A percentile compares a stretch with the other conserved stretches of the same genome.
Evolutionary conservation across 1,140 invertebrate species (phyloP).

Genomic region (Venustaconcha ellipsiformis): DNA sequence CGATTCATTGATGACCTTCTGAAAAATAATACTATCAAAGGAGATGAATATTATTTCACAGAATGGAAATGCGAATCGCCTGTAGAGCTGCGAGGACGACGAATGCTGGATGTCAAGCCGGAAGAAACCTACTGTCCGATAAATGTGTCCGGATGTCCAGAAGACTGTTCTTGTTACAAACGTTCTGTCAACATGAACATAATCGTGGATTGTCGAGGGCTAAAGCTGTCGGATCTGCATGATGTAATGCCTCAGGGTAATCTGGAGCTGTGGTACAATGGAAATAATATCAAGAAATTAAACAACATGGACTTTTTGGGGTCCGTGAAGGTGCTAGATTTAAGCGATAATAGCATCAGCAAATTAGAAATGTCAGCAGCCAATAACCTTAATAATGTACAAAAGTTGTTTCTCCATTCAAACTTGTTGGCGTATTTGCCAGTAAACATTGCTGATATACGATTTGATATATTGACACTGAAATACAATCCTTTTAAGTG

Average conservation of each 20-base stretch:
- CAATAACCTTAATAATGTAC: slow-evolving; percentile 16
- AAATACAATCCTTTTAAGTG: slow-evolving; percentile 46
- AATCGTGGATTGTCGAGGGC: slow-evolving; percentile 47
- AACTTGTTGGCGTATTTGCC: slow-evolving; percentile 42
- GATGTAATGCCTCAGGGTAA: slow-evolving; percentile 23
- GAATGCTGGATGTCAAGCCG: slow-evolving; percentile 25
- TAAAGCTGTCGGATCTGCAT: slow-evolving; percentile 26
- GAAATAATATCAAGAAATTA: slow-evolving; percentile 43
- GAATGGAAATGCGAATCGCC: slow-evolving; percentile 45
- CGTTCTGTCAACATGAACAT: slow-evolving; percentile 32
- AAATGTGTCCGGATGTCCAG: slow-evolving; percentile 31
- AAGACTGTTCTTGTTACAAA: slow-evolving; percentile 37
- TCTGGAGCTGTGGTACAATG: slow-evolving; percentile 46
- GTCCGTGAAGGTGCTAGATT: slow-evolving; percentile 12
- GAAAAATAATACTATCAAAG: slow-evolving; percentile 14
- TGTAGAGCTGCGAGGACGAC: slow-evolving; percentile 28
- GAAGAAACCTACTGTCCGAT: slow-evolving; percentile 44
- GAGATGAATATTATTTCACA: slow-evolving; percentile 41
- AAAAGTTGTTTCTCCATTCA: slow-evolving; percentile 34
- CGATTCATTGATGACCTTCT: slow-evolving; percentile 27
- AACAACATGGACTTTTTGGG: slow-evolving; percentile 1
- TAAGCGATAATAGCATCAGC: slow-evolving; percentile 34
- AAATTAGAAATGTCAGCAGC: slow-evolving; percentile 18
- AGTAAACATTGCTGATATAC: slow-evolving; percentile 5
- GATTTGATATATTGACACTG: slow-evolving; percentile 21